A percentile compares a stretch with the other conserved stretches of the same genome.
Evolutionary conservation across 2,113 vertebrate species (phyloP).

Genomic region (Grallaria varia): DNA sequence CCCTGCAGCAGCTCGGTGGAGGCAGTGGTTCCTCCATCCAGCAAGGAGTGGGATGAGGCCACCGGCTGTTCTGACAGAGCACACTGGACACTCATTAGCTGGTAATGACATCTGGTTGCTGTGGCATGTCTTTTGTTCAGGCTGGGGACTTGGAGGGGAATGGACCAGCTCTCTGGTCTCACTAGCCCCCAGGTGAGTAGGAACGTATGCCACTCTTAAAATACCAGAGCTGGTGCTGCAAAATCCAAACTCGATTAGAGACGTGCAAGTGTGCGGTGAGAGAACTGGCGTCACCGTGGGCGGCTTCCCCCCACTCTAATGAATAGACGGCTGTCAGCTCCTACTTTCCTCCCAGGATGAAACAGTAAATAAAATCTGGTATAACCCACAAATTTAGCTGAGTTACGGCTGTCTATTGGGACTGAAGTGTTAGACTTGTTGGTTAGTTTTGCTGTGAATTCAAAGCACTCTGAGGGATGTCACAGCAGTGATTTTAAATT

Average conservation of each 20-base stretch:
- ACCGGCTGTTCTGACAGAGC: background rate
- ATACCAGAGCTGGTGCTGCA: background rate
- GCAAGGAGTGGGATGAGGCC: background rate
- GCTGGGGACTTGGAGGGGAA: background rate
- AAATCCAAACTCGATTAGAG: background rate
- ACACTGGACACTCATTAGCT: background rate
- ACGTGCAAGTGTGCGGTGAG: background rate
- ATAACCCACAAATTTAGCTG: slow-evolving; percentile 66
- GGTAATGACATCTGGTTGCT: background rate
- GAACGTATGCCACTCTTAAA: background rate
- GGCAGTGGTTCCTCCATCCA: background rate
- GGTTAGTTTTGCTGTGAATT: background rate
- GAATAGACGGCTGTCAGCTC: slow-evolving; percentile 72
- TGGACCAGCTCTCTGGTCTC: background rate
- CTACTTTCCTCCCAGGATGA: slow-evolving; percentile 59
- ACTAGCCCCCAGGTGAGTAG: background rate
- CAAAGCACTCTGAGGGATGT: background rate
- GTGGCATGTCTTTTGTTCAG: background rate
- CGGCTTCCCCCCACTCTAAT: slow-evolving; percentile 63
- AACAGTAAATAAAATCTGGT: slow-evolving; percentile 77
- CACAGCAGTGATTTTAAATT: background rate
- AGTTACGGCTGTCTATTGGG: slow-evolving; percentile 62
- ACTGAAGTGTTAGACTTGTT: slow-evolving; percentile 28
- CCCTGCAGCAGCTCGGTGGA: background rate
- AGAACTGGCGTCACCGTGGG: slow-evolving; percentile 12